A percentile compares a stretch with the other conserved stretches of the same genome.
phyloP scores from a whole-genome alignment of 2,888 invertebrate genomes.

The Ceramica pisi region DNA sequence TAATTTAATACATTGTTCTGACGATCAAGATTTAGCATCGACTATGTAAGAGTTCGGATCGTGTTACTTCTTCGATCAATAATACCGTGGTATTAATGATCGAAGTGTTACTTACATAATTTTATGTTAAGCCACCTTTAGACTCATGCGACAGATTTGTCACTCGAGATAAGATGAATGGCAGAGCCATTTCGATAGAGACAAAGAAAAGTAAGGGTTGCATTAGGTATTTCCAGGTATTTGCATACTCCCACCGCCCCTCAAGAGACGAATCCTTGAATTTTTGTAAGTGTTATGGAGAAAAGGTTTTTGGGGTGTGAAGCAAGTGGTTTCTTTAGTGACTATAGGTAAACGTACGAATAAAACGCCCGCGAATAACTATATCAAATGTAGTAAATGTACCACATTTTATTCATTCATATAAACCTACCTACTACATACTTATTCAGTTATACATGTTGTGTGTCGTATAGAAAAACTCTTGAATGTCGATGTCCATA shows the following conservation, averaged over 20 bases:
- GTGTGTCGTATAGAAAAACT: neutral
- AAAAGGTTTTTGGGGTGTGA: neutral
- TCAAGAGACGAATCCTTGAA: neutral
- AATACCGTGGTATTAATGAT: too few species aligned
- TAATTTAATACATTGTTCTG: conserved; percentile 1
- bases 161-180: neutral
- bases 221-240: conserved; percentile 3
- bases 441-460: neutral
- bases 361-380: neutral
- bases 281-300: neutral
- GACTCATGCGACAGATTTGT: neutral
- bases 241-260: neutral
- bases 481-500: conserved; percentile 20
- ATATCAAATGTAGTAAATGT: too few species aligned
- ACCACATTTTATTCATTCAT: neutral
- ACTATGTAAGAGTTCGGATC: conserved; percentile 7
- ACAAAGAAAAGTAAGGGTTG: neutral
- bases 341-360: conserved; percentile 4
- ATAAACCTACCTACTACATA: too few species aligned
- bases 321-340: too few species aligned
- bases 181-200: neutral
- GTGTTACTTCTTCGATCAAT: too few species aligned
- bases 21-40: neutral
- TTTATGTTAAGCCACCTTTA: conserved; percentile 3
- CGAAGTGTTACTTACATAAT: conserved; percentile 25